These are phyloP conservation scores for Drosophila vallismaia DNA, from an alignment of 2,888 invertebrate genomes.

Conservation along the genomic window DNA sequence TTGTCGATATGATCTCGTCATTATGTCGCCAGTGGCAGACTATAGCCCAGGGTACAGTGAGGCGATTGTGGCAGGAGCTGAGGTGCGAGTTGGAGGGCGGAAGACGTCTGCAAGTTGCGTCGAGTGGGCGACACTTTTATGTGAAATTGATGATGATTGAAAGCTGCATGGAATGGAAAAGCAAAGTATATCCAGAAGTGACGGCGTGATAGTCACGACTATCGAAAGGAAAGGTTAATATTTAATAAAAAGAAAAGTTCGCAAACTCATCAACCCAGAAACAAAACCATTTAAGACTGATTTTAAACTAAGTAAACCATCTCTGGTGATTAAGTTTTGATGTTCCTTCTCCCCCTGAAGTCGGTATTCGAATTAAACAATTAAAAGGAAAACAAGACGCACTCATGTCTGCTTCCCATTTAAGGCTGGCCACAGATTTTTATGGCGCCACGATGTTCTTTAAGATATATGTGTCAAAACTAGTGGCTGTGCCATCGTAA, in stretches of 20 bases:
- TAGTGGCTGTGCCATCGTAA: conserved; percentile 67
- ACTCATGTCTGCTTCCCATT: conserved; percentile 21
- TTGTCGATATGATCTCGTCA: conserved; percentile 75
- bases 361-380: conserved; percentile 69
- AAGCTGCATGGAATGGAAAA: conserved; percentile 55
- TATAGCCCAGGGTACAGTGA: conserved; percentile 6
- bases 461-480: conserved; percentile 70
- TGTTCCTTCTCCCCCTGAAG: conserved; percentile 6
- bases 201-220: conserved; percentile 27
- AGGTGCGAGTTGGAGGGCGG: conserved; percentile 6
- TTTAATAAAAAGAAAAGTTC: neutral
- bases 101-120: conserved; percentile 56
- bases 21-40: conserved; percentile 52
- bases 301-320: no score
- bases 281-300: no score
- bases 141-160: conserved; percentile 83
- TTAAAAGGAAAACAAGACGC: conserved; percentile 50
- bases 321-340: conserved; percentile 6
- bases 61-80: neutral
- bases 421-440: conserved; percentile 42
- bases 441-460: conserved; percentile 32
- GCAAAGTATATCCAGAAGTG: conserved; percentile 25
- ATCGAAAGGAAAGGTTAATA: neutral
- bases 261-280: neutral
- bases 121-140: conserved; percentile 82